Percentiles rank a stretch among this genome's conserved stretches.
Evolutionary conservation across 2,888 invertebrate genomes (phyloP).

Genomic region (Ganaspis brasiliensis): DNA sequence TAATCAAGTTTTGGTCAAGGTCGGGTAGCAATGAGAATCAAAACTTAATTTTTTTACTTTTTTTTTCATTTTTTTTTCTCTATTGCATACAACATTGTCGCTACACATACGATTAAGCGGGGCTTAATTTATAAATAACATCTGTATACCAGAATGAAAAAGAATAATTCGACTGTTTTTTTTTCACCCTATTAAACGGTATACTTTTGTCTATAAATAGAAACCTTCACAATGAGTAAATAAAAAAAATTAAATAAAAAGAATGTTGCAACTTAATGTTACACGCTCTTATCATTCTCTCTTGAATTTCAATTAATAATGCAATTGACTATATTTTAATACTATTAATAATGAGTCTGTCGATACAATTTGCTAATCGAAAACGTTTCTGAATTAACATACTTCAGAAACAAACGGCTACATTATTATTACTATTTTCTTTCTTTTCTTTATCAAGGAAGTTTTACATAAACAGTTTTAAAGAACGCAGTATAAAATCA

Average conservation of each 20-base stretch:
- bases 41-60: constrained; percentile 63
- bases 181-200: not conserved
- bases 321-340: not conserved
- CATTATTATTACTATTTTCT: not conserved
- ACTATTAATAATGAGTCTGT: not conserved
- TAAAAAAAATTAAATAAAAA: not conserved
- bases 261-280: constrained; percentile 9
- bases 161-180: constrained; percentile 16
- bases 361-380: constrained; percentile 12
- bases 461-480: not conserved
- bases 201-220: constrained; percentile 28
- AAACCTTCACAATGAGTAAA: constrained; percentile 19
- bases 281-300: not conserved
- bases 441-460: not conserved
- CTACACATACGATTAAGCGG: constrained; percentile 43
- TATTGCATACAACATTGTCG: constrained; percentile 68
- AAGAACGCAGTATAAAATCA: constrained; percentile 8
- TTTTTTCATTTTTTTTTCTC: constrained; percentile 63
- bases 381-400: constrained; percentile 8
- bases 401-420: constrained; percentile 17
- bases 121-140: constrained; percentile 49
- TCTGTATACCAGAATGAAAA: constrained; percentile 35
- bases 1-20: constrained; percentile 64
- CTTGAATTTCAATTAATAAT: not conserved
- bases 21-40: constrained; percentile 73